phyloP scores from a whole-genome alignment of 2,797 vertebrate genomes.

The Gobio occitaniae region DNA sequence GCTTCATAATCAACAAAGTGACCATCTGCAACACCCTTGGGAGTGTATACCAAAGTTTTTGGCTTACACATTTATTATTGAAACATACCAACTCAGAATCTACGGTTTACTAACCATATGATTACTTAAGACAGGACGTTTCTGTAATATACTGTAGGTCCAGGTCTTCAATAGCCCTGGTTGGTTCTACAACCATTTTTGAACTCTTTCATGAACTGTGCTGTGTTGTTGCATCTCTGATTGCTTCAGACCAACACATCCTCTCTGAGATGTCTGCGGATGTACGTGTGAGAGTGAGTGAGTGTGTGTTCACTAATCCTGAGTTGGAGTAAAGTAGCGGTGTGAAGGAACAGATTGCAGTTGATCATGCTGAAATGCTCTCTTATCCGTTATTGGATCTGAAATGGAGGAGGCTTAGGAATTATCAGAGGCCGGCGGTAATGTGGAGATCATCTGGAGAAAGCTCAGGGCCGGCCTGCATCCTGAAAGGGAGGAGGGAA shows the following conservation, averaged over 20 bases:
- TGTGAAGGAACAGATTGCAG: slow-evolving; percentile 90
- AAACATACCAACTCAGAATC: not conserved
- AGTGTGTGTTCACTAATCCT: slow-evolving; percentile 78
- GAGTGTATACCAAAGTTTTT: not conserved
- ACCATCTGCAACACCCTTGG: not conserved
- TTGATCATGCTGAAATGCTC: slow-evolving; percentile 89
- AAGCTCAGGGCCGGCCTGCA: slow-evolving; percentile 72
- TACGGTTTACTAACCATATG: not conserved
- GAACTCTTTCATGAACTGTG: not conserved
- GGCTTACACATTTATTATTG: not conserved
- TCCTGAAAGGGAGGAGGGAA: slow-evolving; percentile 26
- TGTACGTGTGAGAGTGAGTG: slow-evolving; percentile 42
- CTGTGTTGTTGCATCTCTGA: slow-evolving; percentile 2
- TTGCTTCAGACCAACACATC: not conserved
- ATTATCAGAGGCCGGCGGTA: slow-evolving; percentile 93
- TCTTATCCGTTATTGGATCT: slow-evolving; percentile 95
- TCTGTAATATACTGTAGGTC: not conserved
- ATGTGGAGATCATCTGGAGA: slow-evolving; percentile 92
- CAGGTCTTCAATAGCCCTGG: not conserved
- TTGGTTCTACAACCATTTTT: not conserved
- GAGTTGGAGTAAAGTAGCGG: slow-evolving; percentile 84
- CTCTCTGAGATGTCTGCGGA: slow-evolving; percentile 45
- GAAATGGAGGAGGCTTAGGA: slow-evolving; percentile 94
- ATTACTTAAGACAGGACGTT: not conserved
- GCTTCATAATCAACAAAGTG: not conserved